Evolutionary conservation across 1,140 invertebrate genomes (phyloP).

Genomic region (Neotoxoptera formosana): DNA sequence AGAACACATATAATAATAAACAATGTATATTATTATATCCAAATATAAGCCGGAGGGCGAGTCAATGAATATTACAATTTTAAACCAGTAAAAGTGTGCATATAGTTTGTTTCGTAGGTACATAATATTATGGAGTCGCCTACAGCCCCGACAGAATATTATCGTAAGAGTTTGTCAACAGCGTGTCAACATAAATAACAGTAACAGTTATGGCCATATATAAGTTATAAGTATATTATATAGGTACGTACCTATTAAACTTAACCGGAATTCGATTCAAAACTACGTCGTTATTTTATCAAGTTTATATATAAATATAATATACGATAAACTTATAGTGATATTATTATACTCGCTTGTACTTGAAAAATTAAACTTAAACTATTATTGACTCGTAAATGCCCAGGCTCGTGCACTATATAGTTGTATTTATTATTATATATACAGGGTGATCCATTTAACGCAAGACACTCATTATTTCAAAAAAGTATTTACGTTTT

Average conservation of each 20-base stretch:
- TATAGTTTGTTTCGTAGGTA: not conserved
- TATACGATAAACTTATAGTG: not conserved
- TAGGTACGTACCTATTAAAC: not conserved
- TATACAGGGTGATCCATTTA: no score
- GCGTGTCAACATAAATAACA: not conserved
- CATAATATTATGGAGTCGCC: no score
- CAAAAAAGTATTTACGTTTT: no score
- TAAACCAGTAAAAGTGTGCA: not conserved
- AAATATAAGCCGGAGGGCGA: not conserved
- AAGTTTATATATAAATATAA: not conserved
- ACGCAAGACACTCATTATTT: no score
- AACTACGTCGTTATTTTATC: not conserved
- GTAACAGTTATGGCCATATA: not conserved
- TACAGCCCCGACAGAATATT: not conserved
- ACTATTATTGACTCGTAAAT: not conserved
- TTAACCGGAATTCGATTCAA: not conserved
- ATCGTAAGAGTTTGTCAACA: constrained; percentile 7
- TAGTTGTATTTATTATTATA: not conserved
- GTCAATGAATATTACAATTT: no score
- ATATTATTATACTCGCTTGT: not conserved
- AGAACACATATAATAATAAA: not conserved
- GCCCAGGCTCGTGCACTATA: not conserved
- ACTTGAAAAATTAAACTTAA: not conserved
- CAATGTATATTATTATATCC: not conserved
- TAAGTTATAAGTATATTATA: constrained; percentile 8